These are phyloP conservation scores for Oscheius sp. DNA, from an alignment of 2,888 invertebrate genomes.

Conservation along the genomic window DNA sequence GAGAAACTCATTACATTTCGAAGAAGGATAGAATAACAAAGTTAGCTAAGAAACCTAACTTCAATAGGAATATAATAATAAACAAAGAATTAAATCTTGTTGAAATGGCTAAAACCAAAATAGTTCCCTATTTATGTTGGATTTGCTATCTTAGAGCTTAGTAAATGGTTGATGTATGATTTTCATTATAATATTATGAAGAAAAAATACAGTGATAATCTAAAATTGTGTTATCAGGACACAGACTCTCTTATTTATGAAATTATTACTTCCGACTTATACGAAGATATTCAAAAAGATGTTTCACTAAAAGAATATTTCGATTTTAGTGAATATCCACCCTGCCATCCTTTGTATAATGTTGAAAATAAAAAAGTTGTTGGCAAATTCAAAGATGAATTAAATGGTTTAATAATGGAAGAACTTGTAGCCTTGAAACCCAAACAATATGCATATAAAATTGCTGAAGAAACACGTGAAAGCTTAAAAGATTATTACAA, in stretches of 20 bases:
- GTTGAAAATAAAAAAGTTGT: constrained; percentile 62
- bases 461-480: constrained; percentile 53
- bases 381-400: constrained; percentile 69
- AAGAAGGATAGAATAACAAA: constrained; percentile 34
- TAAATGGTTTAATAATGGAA: too few species aligned
- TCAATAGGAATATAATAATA: constrained; percentile 37
- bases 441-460: too few species aligned
- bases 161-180: constrained; percentile 54
- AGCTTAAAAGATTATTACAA: constrained; percentile 58
- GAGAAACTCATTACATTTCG: constrained; percentile 30
- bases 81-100: constrained; percentile 39
- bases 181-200: constrained; percentile 54
- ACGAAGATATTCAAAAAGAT: constrained; percentile 60
- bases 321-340: constrained; percentile 63
- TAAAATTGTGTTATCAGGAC: constrained; percentile 59
- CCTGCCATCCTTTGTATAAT: constrained; percentile 49
- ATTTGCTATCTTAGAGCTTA: constrained; percentile 50
- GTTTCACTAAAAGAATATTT: constrained; percentile 40
- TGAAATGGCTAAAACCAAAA: constrained; percentile 46
- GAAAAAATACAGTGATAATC: constrained; percentile 41
- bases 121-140: constrained; percentile 37
- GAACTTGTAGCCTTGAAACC: too few species aligned
- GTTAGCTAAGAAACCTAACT: constrained; percentile 42
- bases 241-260: constrained; percentile 62
- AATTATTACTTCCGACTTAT: constrained; percentile 69